Conservation (phyloP, 2,797 vertebrate species). For the Xiphophorus birchmanni region DNA sequence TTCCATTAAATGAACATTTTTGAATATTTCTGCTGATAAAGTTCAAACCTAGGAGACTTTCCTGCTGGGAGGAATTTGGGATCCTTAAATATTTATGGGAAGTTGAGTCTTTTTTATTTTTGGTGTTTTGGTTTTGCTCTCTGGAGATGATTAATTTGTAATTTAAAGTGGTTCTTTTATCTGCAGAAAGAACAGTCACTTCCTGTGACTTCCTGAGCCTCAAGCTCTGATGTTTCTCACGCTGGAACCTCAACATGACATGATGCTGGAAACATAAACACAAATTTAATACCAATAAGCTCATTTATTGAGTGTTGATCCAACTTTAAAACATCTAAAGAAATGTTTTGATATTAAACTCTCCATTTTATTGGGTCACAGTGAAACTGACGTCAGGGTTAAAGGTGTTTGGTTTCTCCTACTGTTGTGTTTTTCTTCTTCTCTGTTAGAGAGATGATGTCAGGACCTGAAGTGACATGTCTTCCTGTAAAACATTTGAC, state of each 20-base stretch:
- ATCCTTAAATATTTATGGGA: background rate
- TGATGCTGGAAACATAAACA: background rate
- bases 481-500: background rate
- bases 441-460: background rate
- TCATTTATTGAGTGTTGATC: background rate
- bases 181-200: background rate
- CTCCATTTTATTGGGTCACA: conserved; percentile 3
- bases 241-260: background rate
- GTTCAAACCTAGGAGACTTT: background rate
- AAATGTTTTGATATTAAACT: background rate
- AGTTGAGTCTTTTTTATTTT: background rate
- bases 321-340: background rate
- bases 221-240: background rate
- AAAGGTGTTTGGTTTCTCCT: conserved; percentile 21
- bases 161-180: background rate
- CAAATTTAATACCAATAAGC: background rate
- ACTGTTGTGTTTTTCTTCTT: background rate
- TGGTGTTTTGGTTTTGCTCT: background rate
- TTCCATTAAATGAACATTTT: background rate
- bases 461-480: background rate
- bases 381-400: conserved; percentile 29
- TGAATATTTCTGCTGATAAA: background rate
- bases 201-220: background rate
- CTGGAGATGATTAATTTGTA: background rate
- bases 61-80: background rate